phyloP scores from a whole-genome alignment of 2,888 invertebrate species.

The Mechanitis messenoides region DNA sequence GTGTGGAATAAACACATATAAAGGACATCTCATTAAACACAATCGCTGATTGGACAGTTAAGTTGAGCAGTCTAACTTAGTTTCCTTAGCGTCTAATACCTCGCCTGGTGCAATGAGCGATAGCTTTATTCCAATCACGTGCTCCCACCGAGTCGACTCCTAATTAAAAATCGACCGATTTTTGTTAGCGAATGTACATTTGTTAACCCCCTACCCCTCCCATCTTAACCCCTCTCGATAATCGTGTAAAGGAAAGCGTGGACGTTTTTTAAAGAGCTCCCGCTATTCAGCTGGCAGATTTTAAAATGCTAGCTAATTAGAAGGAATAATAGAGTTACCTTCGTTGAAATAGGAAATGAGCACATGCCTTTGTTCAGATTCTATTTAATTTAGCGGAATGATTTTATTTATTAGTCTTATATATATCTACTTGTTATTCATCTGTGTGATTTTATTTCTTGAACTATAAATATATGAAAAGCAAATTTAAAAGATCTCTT shows the following conservation, averaged over 20 bases:
- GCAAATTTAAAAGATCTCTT: background rate
- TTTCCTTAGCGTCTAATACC: slow-evolving; percentile 51
- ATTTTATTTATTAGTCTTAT: slow-evolving; percentile 8
- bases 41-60: slow-evolving; percentile 64
- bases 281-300: slow-evolving; percentile 35
- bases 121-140: slow-evolving; percentile 64
- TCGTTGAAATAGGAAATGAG: slow-evolving; percentile 26
- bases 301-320: slow-evolving; percentile 40
- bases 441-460: too few relatives aligned
- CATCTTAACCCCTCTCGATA: slow-evolving; percentile 29
- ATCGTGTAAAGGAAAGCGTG: slow-evolving; percentile 40
- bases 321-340: slow-evolving; percentile 34
- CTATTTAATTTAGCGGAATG: slow-evolving; percentile 14
- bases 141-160: slow-evolving; percentile 49
- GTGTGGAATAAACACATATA: slow-evolving; percentile 30
- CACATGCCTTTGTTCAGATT: slow-evolving; percentile 22
- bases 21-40: slow-evolving; percentile 52
- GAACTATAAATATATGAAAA: background rate
- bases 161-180: slow-evolving; percentile 76
- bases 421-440: background rate
- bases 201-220: slow-evolving; percentile 35
- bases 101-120: slow-evolving; percentile 54
- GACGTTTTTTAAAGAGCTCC: slow-evolving; percentile 38
- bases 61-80: slow-evolving; percentile 60
- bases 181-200: slow-evolving; percentile 64